Evolutionary conservation across 2,888 invertebrate species (phyloP), one percentile per base, ranked within the genome.

Genomic region (Sphaerophoria taeniata): DNA sequence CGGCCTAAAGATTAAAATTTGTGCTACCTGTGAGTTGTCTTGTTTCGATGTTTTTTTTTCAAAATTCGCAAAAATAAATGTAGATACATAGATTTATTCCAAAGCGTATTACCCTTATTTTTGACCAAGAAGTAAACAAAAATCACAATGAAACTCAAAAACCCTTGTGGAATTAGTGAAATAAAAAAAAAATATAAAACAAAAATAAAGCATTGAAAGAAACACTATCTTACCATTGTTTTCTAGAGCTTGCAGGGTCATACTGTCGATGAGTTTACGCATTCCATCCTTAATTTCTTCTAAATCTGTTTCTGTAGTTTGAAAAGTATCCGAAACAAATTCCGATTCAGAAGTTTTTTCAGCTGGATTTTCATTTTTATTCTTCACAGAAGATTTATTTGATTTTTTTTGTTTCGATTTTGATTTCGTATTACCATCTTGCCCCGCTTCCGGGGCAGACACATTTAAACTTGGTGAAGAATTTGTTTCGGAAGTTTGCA

Each of bases 261-360:
- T 91, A 73, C 94, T 93, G 89, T 94, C 93, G 90, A 95, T 93
- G 87, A 96, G 93, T 91, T 95, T 95, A 92, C 95, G 91, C 94
- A 96, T 95, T 89, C 95, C 95, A 90, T 95, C 95, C 89, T 95
- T 94, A 85, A 95, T 95, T 92, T 96, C 95, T 89, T 94, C 94
- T 90, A 95, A 93, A 90, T 95, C 95, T 89, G 93, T 93, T 88
- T 93, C 93, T 89, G 94, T 93, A 87, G 94, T 94, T 92, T 95
- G 94, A 92, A 95, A 95, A 89, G 94, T 94, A 92, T 96, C 96
- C 89, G 96, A 96, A 89, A 96, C 94, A 93, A 96, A 96, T 92
- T 96, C 96, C 90, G 95, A 94, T 90, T 93, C 93, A 84, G 90
- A 90, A 77, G 63, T 24, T 65, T 76, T 81, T 76, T 33, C 78